Base-by-base conservation (phyloP, 2,113 vertebrate species). In the Myotis brandtii region DNA sequence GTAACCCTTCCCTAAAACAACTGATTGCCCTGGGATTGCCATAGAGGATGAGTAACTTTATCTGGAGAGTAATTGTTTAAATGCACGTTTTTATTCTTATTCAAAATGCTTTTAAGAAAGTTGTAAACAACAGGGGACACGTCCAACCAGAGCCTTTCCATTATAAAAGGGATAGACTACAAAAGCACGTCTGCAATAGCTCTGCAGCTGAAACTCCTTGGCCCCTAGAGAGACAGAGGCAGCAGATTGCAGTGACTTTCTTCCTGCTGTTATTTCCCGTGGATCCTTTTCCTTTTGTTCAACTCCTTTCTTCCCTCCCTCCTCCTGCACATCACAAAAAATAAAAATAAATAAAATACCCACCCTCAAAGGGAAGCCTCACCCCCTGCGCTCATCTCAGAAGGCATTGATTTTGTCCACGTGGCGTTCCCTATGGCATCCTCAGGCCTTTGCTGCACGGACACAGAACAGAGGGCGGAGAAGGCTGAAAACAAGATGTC, bases 51-150 rank as follows among this genome's bases (percentile, higher is more conserved):
- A 77, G 91, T 95, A 87, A 73, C 30, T 25, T 91, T 79, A 86
- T 85, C 69, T 86, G 40, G 75, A 92, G 80, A 79, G 23, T 56
- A 89, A 92, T 25, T 77, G 70, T 52, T 90, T 86, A 96, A 95
- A 92, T 52, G 81, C 12, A 4, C 73, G 72, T 43, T 75, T 59
- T 76, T 67, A 86, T 87, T 46, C 59, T 56, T 85, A 88, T 79
- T 88, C 90, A 94, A 50, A 54, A 83, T 23, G 18, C 52, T 82
- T 95, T 92, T 92, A 59, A 96, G 76, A 90, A 93, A 37, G 37
- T 84, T 83, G 67, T 83, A 59, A 85, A 91, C 54, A 82, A 95
- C 0, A 52, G 52, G 6, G 8, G 32, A 93, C 81, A 73, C 46
- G 14, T 3, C 48, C 64, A 91, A 75, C 17, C 67, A 91, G 48